A percentile compares a stretch with the other conserved stretches of the same genome.
These are phyloP conservation scores for Lepilemur ruficaudatus DNA, from an alignment of 2,797 vertebrate genomes.

Conservation along the genomic window DNA sequence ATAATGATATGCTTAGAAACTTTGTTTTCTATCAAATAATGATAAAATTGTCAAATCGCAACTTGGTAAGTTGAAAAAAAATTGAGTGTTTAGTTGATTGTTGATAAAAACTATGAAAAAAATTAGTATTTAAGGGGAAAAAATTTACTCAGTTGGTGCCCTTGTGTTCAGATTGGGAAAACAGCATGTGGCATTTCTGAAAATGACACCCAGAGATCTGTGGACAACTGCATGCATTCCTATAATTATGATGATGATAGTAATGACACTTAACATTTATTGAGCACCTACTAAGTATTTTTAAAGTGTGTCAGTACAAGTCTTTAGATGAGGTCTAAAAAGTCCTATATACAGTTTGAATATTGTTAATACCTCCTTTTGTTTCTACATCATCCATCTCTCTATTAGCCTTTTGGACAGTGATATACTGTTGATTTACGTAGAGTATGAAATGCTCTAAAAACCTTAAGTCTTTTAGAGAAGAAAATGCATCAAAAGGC, in stretches of 20 bases:
- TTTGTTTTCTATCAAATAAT: neutral
- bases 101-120: neutral
- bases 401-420: conserved; percentile 35
- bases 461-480: neutral
- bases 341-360: neutral
- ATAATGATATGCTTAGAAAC: neutral
- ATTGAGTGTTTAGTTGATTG: neutral
- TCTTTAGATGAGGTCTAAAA: neutral
- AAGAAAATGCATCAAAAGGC: neutral
- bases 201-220: neutral
- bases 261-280: neutral
- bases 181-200: neutral
- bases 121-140: neutral
- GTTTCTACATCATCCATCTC: neutral
- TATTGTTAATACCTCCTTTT: neutral
- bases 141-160: neutral
- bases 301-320: neutral
- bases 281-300: neutral
- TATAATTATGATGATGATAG: neutral
- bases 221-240: neutral
- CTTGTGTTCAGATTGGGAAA: conserved; percentile 9
- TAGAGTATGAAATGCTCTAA: neutral
- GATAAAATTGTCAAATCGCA: neutral
- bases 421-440: neutral
- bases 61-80: neutral